Conservation (phyloP, 2,113 vertebrate genomes). For the Nyctibius bracteatus region DNA sequence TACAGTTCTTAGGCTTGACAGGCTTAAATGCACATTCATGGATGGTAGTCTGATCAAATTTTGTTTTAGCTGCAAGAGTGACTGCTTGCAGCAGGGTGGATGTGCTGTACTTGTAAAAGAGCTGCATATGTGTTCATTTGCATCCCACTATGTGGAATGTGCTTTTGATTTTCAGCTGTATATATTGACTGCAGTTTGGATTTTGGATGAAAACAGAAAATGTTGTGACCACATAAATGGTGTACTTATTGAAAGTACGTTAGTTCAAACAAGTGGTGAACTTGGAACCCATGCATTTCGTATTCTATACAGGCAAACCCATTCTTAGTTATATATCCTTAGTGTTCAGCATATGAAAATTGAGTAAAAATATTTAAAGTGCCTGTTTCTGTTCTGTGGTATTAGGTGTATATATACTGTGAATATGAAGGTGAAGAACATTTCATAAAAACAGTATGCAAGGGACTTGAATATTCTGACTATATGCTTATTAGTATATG, state of each 20-base stretch:
- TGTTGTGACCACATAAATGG: neutral
- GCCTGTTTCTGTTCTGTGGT: neutral
- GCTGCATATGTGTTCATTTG: neutral
- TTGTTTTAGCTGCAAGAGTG: neutral
- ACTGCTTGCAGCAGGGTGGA: neutral
- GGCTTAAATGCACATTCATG: neutral
- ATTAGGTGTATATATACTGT: accelerated
- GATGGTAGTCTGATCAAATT: neutral
- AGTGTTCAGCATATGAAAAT: neutral
- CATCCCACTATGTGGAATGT: neutral
- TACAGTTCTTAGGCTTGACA: neutral
- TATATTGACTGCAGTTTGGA: neutral
- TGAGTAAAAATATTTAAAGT: neutral
- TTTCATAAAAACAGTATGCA: neutral
- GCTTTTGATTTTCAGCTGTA: neutral
- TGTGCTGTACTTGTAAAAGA: neutral
- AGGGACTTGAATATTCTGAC: neutral
- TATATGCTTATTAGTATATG: neutral
- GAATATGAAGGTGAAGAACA: neutral
- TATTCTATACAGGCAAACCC: neutral
- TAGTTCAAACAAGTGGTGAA: neutral
- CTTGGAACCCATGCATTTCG: neutral
- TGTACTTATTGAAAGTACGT: neutral
- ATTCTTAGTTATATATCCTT: neutral
- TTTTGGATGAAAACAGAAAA: neutral